phyloP scores from a whole-genome alignment of 2,797 vertebrate species.

The Sphaeramia orbicularis region DNA sequence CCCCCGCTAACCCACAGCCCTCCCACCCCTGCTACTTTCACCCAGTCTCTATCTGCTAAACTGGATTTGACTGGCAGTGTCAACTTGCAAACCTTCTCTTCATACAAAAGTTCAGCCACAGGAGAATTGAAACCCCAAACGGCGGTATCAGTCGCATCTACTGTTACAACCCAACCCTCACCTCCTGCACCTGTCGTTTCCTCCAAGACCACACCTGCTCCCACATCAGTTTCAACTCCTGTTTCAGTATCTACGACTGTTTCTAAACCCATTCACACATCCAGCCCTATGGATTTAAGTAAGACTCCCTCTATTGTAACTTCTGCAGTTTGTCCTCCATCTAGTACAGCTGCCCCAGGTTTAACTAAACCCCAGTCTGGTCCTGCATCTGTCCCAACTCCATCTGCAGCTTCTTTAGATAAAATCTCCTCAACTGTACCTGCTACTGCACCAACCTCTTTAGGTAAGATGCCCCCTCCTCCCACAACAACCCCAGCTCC shows the following conservation, averaged over 20 bases:
- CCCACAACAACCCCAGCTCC: slow-evolving; percentile 16
- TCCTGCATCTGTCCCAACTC: slow-evolving; percentile 34
- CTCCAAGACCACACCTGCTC: slow-evolving; percentile 31
- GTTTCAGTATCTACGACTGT: slow-evolving; percentile 13
- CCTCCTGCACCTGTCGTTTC: slow-evolving; percentile 14
- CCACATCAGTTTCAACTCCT: slow-evolving; percentile 36
- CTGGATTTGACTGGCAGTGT: slow-evolving; percentile 41
- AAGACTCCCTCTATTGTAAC: slow-evolving; percentile 35
- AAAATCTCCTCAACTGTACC: slow-evolving; percentile 38
- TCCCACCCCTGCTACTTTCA: slow-evolving; percentile 31
- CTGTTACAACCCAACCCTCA: slow-evolving; percentile 24
- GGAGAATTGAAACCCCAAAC: slow-evolving; percentile 43
- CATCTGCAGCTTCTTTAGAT: slow-evolving; percentile 44
- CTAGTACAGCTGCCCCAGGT: slow-evolving; percentile 1
- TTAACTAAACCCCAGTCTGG: slow-evolving; percentile 46
- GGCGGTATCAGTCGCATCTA: slow-evolving; percentile 20
- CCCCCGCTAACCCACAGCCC: slow-evolving; percentile 40
- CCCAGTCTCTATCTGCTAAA: slow-evolving; percentile 47
- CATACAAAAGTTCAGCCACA: slow-evolving; percentile 29
- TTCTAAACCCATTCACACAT: slow-evolving; percentile 46
- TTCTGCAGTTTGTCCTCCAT: slow-evolving; percentile 21
- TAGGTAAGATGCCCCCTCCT: slow-evolving; percentile 54
- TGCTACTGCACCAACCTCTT: slow-evolving; percentile 14
- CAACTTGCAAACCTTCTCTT: slow-evolving; percentile 37
- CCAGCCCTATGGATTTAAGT: slow-evolving; percentile 37